Base-by-base conservation (phyloP, 2,113 vertebrate genomes). In the Aythya baeri region DNA sequence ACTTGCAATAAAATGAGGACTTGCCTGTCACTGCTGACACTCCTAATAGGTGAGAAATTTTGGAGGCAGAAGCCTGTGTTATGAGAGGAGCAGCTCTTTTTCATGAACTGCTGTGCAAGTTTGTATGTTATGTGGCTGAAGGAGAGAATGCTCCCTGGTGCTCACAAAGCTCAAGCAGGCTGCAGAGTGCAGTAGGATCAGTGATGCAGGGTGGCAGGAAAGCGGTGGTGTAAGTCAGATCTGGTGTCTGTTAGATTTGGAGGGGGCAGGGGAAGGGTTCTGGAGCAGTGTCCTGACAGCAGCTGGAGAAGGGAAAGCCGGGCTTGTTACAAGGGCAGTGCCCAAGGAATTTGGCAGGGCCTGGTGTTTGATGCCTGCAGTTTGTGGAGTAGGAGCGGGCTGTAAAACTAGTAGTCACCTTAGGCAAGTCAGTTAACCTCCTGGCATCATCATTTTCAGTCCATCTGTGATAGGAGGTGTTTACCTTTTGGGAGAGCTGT, bases 401-500 rank as follows among this genome's bases (percentile, higher is more conserved):
- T 71, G 34, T 65, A 17, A 31, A 76, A 62, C 14, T 55, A 6
- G 22, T 43, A 59, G 67, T 73, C 46, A 49, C 26, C 16, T 8
- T 49, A 26, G 23, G 7, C 6, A 55, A 57, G 25, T 41, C 16
- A 36, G 25, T 68, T 81, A 49, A 31, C 29, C 3, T 55, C n/a
- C n/a, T 34, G 21, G 17, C 12, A 15, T 54, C 2, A 0, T n/a
- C 9, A 14, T 25, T 65, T 25, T 44, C 3, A 0, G 6, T n/a
- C 62, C 6, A 20, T 54, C 44, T 83, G 22, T 63, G 43, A 2
- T 57, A 46, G 49, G 32, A 14, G n/a, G 12, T 7, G 2, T 38
- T 44, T 72, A 46, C 27, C 11, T 54, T 36, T 11, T 16, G 49
- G 36, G 23, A 34, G n/a, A 44, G 14, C 52, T 78, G 21, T 44